Evolutionary conservation across 2,888 invertebrate genomes (phyloP), one percentile per base, ranked within the genome.

Genomic region (Apotomis turbidana): DNA sequence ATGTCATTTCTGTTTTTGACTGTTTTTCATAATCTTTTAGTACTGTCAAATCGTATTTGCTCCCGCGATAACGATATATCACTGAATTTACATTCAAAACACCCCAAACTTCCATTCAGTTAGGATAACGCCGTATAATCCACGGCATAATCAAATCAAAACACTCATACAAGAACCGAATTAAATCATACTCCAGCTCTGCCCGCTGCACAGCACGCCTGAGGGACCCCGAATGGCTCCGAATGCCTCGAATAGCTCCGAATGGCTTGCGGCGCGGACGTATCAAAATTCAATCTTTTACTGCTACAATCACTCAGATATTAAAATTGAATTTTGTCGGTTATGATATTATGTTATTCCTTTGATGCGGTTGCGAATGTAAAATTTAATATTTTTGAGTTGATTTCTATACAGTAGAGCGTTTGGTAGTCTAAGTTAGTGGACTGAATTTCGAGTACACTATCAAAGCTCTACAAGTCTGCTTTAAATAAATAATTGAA

Each of bases 271-370:
- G 78, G 78, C 72, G 76, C 71, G 75, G 77, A 84, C 83, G 83
- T 89, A 90, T 87, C 89, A 86, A 89, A 87, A 90, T 90, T 89
- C 88, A 90, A 90, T 90, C 86, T 90, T 87, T 86, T 83, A 83
- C 83, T 77, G 78, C 80, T 78, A 78, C 83, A 62, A 72, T 72
- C 63, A 84, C 81, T 83, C 84, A 81, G 86, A 88, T 91, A 90
- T 89, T 86, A 84, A 90, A 90, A 90, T 90, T 90, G 86, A 83
- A 88, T 89, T 85, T 82, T 72, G 80, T 75, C 77, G 76, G 77
- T 77, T 79, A 76, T 76, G 73, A 71, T 75, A 75, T 71, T 54
- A 66, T 74, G 57, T 5, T 44, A 46, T 51, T 55, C 55, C 66
- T 66, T 66, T 66, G 55, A 66, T 55, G 54, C 54, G 51, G 54